Evolutionary conservation across 2,113 vertebrate genomes (phyloP), one percentile per base, ranked within the genome.

Genomic region (Lepus americanus): DNA sequence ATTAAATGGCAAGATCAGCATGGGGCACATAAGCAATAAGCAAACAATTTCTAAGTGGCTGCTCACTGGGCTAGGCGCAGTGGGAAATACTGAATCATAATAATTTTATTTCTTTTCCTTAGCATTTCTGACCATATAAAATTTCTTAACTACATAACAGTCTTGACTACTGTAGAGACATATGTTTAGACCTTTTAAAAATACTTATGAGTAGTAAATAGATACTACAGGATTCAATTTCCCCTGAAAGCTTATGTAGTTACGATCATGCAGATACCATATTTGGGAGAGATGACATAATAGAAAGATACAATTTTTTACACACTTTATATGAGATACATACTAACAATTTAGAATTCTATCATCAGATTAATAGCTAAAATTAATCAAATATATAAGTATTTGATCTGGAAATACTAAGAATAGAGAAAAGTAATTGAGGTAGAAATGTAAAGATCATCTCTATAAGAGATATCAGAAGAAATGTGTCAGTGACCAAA

Each of bases 21-120:
- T 39, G 49, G 29, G 17, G 61, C 31, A 33, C 20, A 72, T 5
- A 87, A 87, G 8, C 55, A 33, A 88, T 84, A 17, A 39, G 67
- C 31, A 61, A 83, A 80, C 88, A 2, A 73, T 6, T 79, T 90
- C 44, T 85, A 51, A 80, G 11, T 20, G 44, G 20, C 29, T 79
- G 9, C 22, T 95, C 29, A n/a, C 44, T 61, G 20, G 23, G 8
- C 17, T 9, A 69, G 36, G 19, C 64, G 44, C 55, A 51, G 70
- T 61, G 31, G 16, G 11, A 4, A 4, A 59, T 61, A 77, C 4
- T 77, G 31, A 61, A 25, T 22, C 1, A 6, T 69, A 63, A 67
- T 49, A 76, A 92, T 73, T 23, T 92, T n/a, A 64, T 86, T 76
- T 69, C 49, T 36, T 89, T 90, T 31, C 11, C 19, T 79, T 23